Percentiles rank a stretch among this genome's conserved stretches.
phyloP scores from a whole-genome alignment of 2,113 vertebrate species.

The Odontophorus gujanensis region DNA sequence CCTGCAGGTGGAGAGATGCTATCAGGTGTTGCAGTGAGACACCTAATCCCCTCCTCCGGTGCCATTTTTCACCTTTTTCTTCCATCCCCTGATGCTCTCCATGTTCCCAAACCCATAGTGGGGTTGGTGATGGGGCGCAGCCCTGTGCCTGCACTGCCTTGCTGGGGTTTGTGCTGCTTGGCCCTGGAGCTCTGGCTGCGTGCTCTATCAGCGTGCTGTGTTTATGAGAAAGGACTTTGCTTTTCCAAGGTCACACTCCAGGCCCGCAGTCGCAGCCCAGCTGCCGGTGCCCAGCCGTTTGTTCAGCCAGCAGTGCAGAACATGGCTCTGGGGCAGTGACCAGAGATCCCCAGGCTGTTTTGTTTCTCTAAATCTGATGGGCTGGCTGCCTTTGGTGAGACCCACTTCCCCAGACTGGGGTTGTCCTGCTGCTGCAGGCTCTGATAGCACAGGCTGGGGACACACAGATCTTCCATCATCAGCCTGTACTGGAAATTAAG shows the following conservation, averaged over 20 bases:
- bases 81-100: no score
- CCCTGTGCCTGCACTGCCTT: not conserved
- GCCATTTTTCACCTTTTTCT: not conserved
- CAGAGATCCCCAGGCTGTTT: not conserved
- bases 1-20: not conserved
- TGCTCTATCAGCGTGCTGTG: not conserved
- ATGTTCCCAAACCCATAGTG: not conserved
- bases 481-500: not conserved
- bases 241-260: not conserved
- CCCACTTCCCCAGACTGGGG: not conserved
- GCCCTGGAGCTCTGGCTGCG: not conserved
- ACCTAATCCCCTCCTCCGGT: not conserved
- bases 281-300: not conserved
- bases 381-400: not conserved
- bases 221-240: not conserved
- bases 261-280: not conserved
- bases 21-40: not conserved
- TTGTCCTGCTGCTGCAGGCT: not conserved
- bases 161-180: not conserved
- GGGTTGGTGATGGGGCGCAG: not conserved
- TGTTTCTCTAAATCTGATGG: conserved; percentile 16
- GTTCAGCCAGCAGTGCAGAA: conserved; percentile 25
- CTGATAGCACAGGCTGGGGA: not conserved
- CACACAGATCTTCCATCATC: not conserved
- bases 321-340: not conserved